Evolutionary conservation across 2,888 invertebrate species (phyloP).

Genomic region (Flexamia atlantica): DNA sequence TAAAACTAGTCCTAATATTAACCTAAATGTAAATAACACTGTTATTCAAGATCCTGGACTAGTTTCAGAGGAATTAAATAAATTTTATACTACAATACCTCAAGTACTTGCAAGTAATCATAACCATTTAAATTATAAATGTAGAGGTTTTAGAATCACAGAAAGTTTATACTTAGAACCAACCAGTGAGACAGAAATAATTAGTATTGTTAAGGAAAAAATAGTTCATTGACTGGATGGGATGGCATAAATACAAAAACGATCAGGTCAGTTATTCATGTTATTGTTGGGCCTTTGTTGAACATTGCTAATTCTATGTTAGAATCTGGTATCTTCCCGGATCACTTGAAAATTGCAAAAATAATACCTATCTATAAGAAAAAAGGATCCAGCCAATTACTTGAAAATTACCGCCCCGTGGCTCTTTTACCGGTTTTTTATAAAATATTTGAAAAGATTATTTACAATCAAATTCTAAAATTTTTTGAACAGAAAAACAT

Average conservation of each 20-base stretch:
- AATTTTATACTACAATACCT: background rate
- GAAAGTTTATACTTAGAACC: background rate
- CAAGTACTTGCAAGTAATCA: background rate
- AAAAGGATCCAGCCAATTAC: background rate
- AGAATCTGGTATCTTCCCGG: background rate
- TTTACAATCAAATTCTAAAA: background rate
- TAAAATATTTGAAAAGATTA: slow-evolving; percentile 5
- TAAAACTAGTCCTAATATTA: background rate
- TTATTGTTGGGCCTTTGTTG: background rate
- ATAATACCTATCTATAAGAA: background rate
- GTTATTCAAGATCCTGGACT: background rate
- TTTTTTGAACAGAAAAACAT: background rate
- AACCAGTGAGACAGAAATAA: background rate
- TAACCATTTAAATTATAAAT: background rate
- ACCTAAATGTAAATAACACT: background rate
- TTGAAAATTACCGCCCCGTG: background rate
- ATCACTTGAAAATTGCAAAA: background rate
- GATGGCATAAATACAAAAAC: background rate
- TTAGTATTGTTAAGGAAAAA: background rate
- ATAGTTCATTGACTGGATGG: background rate
- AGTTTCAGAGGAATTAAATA: background rate
- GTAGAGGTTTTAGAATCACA: background rate
- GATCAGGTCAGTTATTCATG: background rate
- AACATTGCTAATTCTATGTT: background rate
- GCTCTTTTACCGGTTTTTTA: background rate